These are phyloP conservation scores for Holothuria scabra DNA, from an alignment of 53 echinoderm and acorn worm genomes.

Conservation along the genomic window DNA sequence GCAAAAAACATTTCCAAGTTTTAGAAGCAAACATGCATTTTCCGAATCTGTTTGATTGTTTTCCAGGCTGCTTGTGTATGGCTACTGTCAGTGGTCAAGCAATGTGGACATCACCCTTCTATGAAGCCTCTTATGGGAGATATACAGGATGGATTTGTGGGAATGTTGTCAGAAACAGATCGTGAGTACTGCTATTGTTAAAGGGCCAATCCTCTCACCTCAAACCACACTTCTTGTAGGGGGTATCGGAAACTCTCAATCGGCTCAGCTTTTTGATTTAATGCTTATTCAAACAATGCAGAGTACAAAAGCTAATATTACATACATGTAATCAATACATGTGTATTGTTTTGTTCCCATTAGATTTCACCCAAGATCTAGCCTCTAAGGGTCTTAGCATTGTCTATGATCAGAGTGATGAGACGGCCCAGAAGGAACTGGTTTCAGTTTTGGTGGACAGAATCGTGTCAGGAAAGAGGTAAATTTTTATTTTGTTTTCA, in stretches of 20 bases:
- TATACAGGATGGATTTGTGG: constrained; percentile 83
- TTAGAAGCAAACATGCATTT: too few relatives aligned
- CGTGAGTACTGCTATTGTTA: constrained; percentile 55
- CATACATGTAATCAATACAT: too few relatives aligned
- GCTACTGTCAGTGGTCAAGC: constrained; percentile 90
- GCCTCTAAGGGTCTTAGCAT: constrained; percentile 93
- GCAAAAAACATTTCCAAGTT: too few relatives aligned
- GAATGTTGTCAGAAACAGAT: constrained; percentile 90
- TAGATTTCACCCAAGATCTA: constrained; percentile 90
- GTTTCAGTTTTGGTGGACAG: constrained; percentile 85
- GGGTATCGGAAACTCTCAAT: too few relatives aligned
- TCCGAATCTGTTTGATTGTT: background rate
- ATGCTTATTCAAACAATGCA: too few relatives aligned
- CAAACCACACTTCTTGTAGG: too few relatives aligned
- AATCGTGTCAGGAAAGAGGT: constrained; percentile 88
- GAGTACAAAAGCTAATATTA: too few relatives aligned
- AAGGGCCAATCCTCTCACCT: too few relatives aligned
- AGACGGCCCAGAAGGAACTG: constrained; percentile 67
- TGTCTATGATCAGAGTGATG: constrained; percentile 87
- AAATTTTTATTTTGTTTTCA: background rate
- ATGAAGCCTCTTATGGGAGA: constrained; percentile 69
- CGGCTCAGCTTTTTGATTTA: too few relatives aligned
- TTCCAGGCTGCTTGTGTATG: constrained; percentile 88
- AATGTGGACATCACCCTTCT: constrained; percentile 77
- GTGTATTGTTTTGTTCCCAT: background rate